A percentile compares a stretch with the other conserved stretches of the same genome.
phyloP scores from a whole-genome alignment of 1,140 invertebrate genomes.

The Wasmannia auropunctata region DNA sequence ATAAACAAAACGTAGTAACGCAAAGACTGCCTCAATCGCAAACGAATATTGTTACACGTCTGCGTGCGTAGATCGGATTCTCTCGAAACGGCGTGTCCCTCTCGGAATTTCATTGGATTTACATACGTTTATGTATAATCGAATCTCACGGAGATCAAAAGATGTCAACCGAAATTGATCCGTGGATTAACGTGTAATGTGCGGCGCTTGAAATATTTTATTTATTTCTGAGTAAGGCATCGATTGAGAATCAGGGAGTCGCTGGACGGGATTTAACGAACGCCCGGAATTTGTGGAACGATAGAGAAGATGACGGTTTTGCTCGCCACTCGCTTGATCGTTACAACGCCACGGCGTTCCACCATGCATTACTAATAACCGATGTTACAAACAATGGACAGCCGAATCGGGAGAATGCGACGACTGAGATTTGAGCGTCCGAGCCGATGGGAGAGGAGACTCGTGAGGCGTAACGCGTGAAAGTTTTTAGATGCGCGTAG shows the following conservation, averaged over 20 bases:
- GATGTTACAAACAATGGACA: conserved; percentile 32
- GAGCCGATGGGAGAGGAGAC: neutral
- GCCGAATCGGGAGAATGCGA: conserved; percentile 45
- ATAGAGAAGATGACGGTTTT: conserved; percentile 28
- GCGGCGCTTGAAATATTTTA: neutral
- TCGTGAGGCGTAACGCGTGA: conserved; percentile 38
- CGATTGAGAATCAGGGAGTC: neutral
- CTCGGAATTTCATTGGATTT: conserved; percentile 16
- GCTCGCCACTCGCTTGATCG: conserved; percentile 55
- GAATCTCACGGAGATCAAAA: neutral
- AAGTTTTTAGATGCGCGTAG: conserved; percentile 57
- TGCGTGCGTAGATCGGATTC: neutral
- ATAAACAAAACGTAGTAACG: neutral
- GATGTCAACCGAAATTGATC: neutral
- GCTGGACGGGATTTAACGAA: neutral
- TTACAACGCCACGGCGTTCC: conserved; percentile 58
- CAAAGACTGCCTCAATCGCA: neutral
- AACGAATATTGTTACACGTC: neutral
- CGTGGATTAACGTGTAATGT: neutral
- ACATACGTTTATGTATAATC: conserved; percentile 17
- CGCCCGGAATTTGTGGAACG: neutral
- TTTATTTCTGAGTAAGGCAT: neutral
- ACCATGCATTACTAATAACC: conserved; percentile 77
- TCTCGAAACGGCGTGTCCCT: neutral
- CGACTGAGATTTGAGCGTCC: neutral